Conservation (phyloP, 2,888 invertebrate species). For the Sarcophaga subvicina region DNA sequence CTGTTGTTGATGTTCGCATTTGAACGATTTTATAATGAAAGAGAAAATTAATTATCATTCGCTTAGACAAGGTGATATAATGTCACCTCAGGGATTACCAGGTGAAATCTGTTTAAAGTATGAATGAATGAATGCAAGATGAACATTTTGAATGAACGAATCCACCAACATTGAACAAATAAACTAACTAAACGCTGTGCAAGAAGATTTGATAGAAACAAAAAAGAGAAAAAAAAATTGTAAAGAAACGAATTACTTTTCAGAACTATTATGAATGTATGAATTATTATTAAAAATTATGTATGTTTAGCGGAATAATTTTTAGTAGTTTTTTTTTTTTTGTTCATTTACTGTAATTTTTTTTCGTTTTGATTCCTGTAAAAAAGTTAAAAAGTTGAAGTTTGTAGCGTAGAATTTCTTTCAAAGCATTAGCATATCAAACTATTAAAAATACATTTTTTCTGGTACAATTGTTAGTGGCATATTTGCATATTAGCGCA, state of each 20-base stretch:
- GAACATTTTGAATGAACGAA: background rate
- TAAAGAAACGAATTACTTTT: background rate
- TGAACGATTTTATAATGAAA: slow-evolving; percentile 34
- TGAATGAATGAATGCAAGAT: slow-evolving; percentile 32
- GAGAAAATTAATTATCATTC: slow-evolving; percentile 63
- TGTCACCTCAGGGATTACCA: slow-evolving; percentile 57
- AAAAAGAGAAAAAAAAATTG: slow-evolving; percentile 1
- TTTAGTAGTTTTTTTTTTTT: background rate
- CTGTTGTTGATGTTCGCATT: background rate
- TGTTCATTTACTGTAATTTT: background rate
- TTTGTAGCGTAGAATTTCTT: background rate
- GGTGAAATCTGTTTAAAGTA: slow-evolving; percentile 51
- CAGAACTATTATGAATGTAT: background rate
- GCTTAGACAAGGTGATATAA: slow-evolving; percentile 56
- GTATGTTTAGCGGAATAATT: slow-evolving; percentile 22
- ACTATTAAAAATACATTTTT: slow-evolving; percentile 25
- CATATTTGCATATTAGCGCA: slow-evolving; percentile 31
- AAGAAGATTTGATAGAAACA: slow-evolving; percentile 11
- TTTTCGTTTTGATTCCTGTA: background rate
- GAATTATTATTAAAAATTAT: slow-evolving; percentile 37
- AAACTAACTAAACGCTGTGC: too few relatives aligned
- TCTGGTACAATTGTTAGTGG: slow-evolving; percentile 26
- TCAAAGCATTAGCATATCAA: slow-evolving; percentile 15
- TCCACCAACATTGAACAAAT: too few relatives aligned
- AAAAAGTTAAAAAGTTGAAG: slow-evolving; percentile 1